Evolutionary conservation across 92 coral and sea anemone species (phyloP), one percentile per base, ranked within the genome.

Genomic region (Epizoanthus rinbou): DNA sequence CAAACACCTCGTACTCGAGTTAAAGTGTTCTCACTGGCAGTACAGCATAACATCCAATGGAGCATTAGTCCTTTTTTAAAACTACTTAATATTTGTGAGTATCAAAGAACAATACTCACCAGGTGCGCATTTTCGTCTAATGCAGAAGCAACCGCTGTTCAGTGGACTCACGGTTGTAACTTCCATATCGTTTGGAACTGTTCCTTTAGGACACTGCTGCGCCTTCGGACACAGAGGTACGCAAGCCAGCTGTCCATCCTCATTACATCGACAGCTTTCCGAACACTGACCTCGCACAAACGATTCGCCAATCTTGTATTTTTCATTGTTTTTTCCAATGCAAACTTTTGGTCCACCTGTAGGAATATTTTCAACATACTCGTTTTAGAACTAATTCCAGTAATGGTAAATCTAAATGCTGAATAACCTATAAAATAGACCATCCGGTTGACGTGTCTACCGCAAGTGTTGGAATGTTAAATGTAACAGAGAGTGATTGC

Each of bases 271-370:
- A 73, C 97, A 93, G 57, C 53, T 80, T 58, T 88, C 74, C 1
- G 89, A 85, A 66, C 97, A 93, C 75, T 86, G 89, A 14, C 69
- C 85, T 10, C 83, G 82, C 35, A 66, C 82, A 68, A 85, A 93
- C 2, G 92, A 88, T 64, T 88, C 91, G 19, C 91, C 94, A 23
- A 86, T 85, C 72, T 88, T 88, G 76, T 88, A 93, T 50, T 84
- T 83, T 56, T 80, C 35, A 65, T 59, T 66, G 74, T 69, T 73
- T 9, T 53, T 83, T 2, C 58, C 68, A 50, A 84, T 79, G 85
- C 76, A 80, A 43, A 72, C 58, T 72, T 7, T n/a, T 3, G 9
- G n/a, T 6, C 10, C 8, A 0, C 14, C 14, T 8, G 54, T 11
- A 47, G 54, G 11, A 15, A 47, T 47, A 47, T 47, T 45, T 45